Evolutionary conservation across 2,797 vertebrate species (phyloP), one percentile per base, ranked within the genome.

Genomic region (Enteromius mattozi): DNA sequence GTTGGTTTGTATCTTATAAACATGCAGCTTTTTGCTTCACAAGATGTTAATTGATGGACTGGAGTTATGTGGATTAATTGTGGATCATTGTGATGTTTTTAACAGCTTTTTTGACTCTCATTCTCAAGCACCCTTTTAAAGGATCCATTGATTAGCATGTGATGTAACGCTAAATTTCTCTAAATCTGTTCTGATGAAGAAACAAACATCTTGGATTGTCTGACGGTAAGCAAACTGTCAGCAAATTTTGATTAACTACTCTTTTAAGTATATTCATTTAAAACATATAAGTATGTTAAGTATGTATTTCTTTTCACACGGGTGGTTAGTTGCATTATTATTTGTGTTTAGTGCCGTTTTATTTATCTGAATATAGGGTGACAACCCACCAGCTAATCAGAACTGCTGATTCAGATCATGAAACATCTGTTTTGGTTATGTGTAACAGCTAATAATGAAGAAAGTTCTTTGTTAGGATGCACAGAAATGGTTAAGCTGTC

Each of bases 401-500:
- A 76, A 37, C 30, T 24, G 33, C 74, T 40, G 19, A 59, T 76
- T 56, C 37, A 59, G 33, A 37, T 59, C 19, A 16, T 40, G 35
- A 59, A 56, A 66, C 61, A 66, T 66, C 19, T 35, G 13, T 35
- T 24, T 6, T 37, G 45, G 45, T 80, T 16, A 51, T 5, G 21
- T 17, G 45, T 68, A n/a, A 9, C 3, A 33, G 24, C 40, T 35
- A 56, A 77, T 24, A 59, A 30, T 66, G 59, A 21, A 65, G 10
- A 35, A 80, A 16, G 51, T 12, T 13, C 0, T 27, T 51, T 65
- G 63, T 68, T 80, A 37, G 9, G 30, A 10, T 54, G 65, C 21
- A 80, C 35, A 80, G 30, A 37, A 80, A 80, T 49, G 47, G 78
- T 80, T 80, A 37, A 80, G 51, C 65, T 35, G 21, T 68, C 63